Base-by-base conservation (phyloP, 2,888 invertebrate genomes). In the Chaitophorus viminalis region DNA sequence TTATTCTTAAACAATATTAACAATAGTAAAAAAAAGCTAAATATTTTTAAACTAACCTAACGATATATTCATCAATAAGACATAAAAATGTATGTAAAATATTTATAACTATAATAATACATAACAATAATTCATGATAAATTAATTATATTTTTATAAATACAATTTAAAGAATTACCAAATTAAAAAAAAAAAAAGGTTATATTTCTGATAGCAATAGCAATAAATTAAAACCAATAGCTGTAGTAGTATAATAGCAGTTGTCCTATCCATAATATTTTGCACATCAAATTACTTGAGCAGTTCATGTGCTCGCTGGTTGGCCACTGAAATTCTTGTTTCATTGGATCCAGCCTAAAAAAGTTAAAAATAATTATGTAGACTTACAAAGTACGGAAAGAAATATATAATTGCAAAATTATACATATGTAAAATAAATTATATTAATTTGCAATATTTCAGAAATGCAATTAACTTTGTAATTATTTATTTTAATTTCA, bases 281-380 rank as follows among this genome's bases (percentile, higher is more conserved):
- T 76, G 54, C 29, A 65, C 36, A 68, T 65, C 25, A 65, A 29
- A 65, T 60, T 81, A 96, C 94, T 97, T 97, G 93, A 98, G 95
- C 92, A 99, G 95, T 93, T 98, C 98, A 93, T 97, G 97, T 92
- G 98, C 98, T 91, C 98, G 95, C 93, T 98, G 96, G 93, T 99
- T 99, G 92, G 98, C 98, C 92, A 97, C 96, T 92, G 95, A 95
- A 95, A 98, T 98, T 94, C 98, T 96, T 91, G 96, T 95, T 93
- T 97, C 97, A 93, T 98, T 98, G 91, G 98, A 96, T 93, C 96
- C 95, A 91, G 95, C 96, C 95, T 95, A 93, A 89, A 91, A 90
- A 82, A 83, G 31, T 33, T 25, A 21, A 36, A 52, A 74, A n/a
- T 39, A 65, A 79, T 29, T 70, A 70, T 31, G 25, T 60, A 0